Evolutionary conservation across 1,140 invertebrate genomes (phyloP).

Genomic region (Battus philenor): DNA sequence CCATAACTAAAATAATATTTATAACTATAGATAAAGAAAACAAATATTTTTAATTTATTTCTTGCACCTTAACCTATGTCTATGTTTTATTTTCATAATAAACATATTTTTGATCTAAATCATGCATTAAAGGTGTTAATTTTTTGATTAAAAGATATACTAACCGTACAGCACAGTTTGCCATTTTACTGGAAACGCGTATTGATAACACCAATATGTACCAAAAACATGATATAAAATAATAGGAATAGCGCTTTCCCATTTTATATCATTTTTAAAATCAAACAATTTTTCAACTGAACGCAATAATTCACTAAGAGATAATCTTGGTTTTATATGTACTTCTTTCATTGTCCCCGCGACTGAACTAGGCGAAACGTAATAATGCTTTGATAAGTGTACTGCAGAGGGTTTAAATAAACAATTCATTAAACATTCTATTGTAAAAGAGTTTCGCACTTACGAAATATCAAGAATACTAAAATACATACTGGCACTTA

Average conservation of each 20-base stretch:
- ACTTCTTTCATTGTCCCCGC: conserved; percentile 22
- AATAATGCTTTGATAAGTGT: not conserved
- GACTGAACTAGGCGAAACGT: conserved; percentile 3
- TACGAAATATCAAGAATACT: conserved; percentile 9
- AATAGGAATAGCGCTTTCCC: conserved; percentile 44
- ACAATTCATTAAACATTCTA: not conserved
- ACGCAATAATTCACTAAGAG: conserved; percentile 41
- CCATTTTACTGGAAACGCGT: conserved; percentile 61
- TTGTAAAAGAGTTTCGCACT: not conserved
- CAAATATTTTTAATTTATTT: too few species aligned
- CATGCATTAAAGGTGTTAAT: not conserved
- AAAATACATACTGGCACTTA: too few species aligned
- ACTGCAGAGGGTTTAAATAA: conserved; percentile 3
- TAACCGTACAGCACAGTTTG: conserved; percentile 59
- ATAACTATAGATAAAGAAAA: too few species aligned
- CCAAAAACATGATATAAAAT: conserved; percentile 49
- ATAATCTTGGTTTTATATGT: conserved; percentile 22
- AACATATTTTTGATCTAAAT: not conserved
- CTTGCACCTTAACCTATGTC: too few species aligned
- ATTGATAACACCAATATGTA: conserved; percentile 56
- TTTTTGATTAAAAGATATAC: conserved; percentile 18
- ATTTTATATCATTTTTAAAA: conserved; percentile 64
- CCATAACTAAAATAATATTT: too few species aligned
- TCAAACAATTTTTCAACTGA: conserved; percentile 50
- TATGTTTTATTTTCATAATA: not conserved